phyloP scores from a whole-genome alignment of 2,888 invertebrate species.

The Crematogaster levior region DNA sequence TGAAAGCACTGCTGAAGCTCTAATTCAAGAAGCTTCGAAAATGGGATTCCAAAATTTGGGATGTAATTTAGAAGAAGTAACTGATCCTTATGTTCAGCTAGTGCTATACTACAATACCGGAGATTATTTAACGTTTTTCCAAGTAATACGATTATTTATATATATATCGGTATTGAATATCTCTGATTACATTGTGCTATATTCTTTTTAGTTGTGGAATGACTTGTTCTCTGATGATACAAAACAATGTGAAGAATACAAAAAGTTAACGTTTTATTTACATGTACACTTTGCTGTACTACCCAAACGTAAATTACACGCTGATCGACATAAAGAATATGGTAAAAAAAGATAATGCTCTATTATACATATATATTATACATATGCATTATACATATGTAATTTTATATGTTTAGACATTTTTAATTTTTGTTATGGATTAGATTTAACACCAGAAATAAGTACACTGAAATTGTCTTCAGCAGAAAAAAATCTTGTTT shows the following conservation, averaged over 20 bases:
- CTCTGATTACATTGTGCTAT: neutral
- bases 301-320: constrained; percentile 72
- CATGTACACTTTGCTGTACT: constrained; percentile 82
- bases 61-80: constrained; percentile 13
- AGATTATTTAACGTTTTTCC: constrained; percentile 77
- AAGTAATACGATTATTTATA: constrained; percentile 66
- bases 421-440: constrained; percentile 33
- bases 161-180: neutral
- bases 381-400: neutral
- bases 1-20: constrained; percentile 72
- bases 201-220: constrained; percentile 78
- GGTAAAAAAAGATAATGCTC: constrained; percentile 47
- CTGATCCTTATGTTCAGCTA: constrained; percentile 61
- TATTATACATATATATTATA: constrained; percentile 13
- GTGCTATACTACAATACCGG: constrained; percentile 70
- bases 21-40: constrained; percentile 70
- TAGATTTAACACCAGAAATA: constrained; percentile 46
- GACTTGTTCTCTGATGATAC: constrained; percentile 73
- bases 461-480: neutral
- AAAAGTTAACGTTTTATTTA: constrained; percentile 82
- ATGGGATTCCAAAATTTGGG: constrained; percentile 60
- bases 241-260: constrained; percentile 77
- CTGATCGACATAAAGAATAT: constrained; percentile 45
- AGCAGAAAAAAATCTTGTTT: constrained; percentile 14
- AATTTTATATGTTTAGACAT: constrained; percentile 10